Percentiles rank a stretch among this genome's conserved stretches.
Conservation (phyloP, 2,797 vertebrate species). For the Pelodytes ibericus region DNA sequence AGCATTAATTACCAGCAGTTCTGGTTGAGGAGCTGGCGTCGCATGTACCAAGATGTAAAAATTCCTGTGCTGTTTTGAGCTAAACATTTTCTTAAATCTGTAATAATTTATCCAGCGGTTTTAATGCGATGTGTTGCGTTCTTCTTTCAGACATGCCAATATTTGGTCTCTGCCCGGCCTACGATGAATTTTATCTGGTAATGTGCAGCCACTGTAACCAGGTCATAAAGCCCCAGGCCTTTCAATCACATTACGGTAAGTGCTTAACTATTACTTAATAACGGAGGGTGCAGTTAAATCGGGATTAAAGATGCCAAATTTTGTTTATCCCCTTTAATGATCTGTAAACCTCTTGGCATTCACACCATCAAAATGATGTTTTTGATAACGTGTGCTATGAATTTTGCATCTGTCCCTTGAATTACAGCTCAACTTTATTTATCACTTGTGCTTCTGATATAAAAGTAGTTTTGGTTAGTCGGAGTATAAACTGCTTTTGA, state of each 20-base stretch:
- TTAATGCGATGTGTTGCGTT: constrained; percentile 55
- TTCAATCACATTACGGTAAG: constrained; percentile 99
- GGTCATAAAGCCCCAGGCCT: constrained; percentile 99
- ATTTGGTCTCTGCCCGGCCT: constrained; percentile 98
- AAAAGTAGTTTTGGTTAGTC: too few relatives aligned
- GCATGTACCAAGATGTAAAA: too few relatives aligned
- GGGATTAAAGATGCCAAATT: constrained; percentile 64
- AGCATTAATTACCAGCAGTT: too few relatives aligned
- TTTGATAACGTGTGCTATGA: too few relatives aligned
- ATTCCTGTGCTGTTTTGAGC: not conserved
- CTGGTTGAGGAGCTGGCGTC: too few relatives aligned
- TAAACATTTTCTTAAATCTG: too few relatives aligned
- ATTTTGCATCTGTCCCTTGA: too few relatives aligned
- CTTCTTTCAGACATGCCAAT: constrained; percentile 95
- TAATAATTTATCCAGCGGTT: not conserved
- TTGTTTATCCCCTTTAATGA: constrained; percentile 30
- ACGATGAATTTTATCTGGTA: constrained; percentile 99
- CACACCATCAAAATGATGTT: constrained; percentile 53
- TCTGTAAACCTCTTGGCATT: constrained; percentile 56
- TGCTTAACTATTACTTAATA: constrained; percentile 70
- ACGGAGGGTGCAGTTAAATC: constrained; percentile 69
- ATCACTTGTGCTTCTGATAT: too few relatives aligned
- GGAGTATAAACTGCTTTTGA: too few relatives aligned
- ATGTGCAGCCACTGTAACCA: constrained; percentile 98
- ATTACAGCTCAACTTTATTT: too few relatives aligned